These are phyloP conservation scores for Papilio elwesi DNA, from an alignment of 2,888 invertebrate species.

Conservation along the genomic window DNA sequence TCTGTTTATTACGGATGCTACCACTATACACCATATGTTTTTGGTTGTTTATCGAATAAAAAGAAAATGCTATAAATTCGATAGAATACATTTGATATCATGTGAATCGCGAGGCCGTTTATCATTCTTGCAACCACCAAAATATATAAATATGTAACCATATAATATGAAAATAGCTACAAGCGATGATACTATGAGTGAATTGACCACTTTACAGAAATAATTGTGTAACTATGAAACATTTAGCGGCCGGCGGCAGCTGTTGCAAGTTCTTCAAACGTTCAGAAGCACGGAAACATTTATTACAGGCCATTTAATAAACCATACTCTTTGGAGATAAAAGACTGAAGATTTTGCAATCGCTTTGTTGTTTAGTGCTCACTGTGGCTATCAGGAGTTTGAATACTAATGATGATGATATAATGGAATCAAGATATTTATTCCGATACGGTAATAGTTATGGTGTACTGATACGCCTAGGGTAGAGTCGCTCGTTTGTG, in stretches of 20 bases:
- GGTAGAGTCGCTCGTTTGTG: too few species aligned
- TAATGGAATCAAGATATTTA: too few species aligned
- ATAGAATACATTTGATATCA: neutral
- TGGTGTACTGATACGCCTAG: too few species aligned
- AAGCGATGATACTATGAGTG: slow-evolving; percentile 7
- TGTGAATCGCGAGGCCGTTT: neutral
- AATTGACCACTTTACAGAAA: slow-evolving; percentile 22
- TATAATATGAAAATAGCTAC: neutral
- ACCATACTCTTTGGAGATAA: slow-evolving; percentile 16
- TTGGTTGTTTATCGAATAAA: too few species aligned
- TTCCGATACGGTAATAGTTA: too few species aligned
- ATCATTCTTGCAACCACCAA: neutral
- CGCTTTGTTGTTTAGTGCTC: too few species aligned
- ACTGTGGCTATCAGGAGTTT: too few species aligned
- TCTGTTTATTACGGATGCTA: too few species aligned
- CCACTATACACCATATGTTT: too few species aligned
- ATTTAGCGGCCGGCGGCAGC: slow-evolving; percentile 21
- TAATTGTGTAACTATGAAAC: slow-evolving; percentile 25
- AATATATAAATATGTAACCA: neutral
- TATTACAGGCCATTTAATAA: slow-evolving; percentile 22
- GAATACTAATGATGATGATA: too few species aligned
- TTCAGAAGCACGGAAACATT: slow-evolving; percentile 24
- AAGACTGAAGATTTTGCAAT: neutral
- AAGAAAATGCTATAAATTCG: neutral
- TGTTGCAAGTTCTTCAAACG: slow-evolving; percentile 12